Evolutionary conservation across 2,113 vertebrate species (phyloP), one percentile per base, ranked within the genome.

Genomic region (Panthera leo): DNA sequence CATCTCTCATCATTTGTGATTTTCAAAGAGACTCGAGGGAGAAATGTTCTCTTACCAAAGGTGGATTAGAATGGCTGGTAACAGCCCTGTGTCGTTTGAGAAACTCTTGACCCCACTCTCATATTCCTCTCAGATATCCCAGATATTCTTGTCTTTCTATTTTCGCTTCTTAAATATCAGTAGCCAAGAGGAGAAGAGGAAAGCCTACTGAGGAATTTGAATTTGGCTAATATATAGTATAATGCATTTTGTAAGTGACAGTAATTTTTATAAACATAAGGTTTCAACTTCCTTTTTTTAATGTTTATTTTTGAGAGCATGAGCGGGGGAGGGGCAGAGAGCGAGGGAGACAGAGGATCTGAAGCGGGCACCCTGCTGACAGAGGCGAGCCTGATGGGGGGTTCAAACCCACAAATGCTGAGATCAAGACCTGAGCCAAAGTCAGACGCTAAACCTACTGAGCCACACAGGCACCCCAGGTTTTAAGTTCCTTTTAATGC

Each of bases 401-500:
- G 58, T 21, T 61, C 58, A 61, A 9, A 61, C 18, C 7, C 58
- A 61, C 58, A 61, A 61, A 19, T 6, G 21, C 8, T 23, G 58
- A 61, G 58, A 61, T 61, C 58, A 61, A 23, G 58, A 61, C 58
- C 58, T 61, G 21, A 61, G 58, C 58, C 58, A 23, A 23, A 61
- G 58, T 61, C 21, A 61, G 58, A 61, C 0, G 21, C 21, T 61
- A 61, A 61, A 61, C 58, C 58, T 23, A 61, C 58, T 61, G 58
- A 61, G 58, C 58, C 21, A 61, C 18, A 5, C 58, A 61, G 58
- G 21, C 21, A 23, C 8, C 21, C 58, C 21, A 83, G 25, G 0
- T 95, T 98, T 96, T 91, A 91, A 45, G 1, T 19, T 67, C 48
- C 80, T 98, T 87, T 96, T 97, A 96, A 95, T 48, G 10, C 61